Percentiles rank a stretch among this genome's conserved stretches.
These are phyloP conservation scores for Suillia variegata DNA, from an alignment of 2,888 invertebrate species.

Conservation along the genomic window DNA sequence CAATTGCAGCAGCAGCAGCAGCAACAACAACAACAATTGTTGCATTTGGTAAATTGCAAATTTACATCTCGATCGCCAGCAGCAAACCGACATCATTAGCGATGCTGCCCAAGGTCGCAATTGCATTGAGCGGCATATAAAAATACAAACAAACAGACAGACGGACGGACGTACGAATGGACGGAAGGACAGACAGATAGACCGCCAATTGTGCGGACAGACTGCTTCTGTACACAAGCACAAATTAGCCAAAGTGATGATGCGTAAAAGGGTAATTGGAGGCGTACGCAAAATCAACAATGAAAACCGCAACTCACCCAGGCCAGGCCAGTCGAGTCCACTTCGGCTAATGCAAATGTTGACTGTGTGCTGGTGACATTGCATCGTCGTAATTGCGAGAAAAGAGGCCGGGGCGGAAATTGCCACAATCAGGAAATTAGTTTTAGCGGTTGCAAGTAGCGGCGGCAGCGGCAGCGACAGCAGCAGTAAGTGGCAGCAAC, in stretches of 20 bases:
- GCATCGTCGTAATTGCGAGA: neutral
- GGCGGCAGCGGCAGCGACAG: neutral
- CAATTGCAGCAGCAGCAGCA: constrained; percentile 17
- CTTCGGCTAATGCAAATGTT: neutral
- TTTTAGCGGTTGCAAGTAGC: neutral
- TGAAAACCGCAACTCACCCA: neutral
- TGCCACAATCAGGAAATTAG: constrained; percentile 1
- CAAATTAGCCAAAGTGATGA: constrained; percentile 50
- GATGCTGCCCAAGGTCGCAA: neutral
- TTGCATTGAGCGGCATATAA: no score
- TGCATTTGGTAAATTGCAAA: constrained; percentile 40
- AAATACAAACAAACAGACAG: no score
- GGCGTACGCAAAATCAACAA: neutral
- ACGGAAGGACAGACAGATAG: no score
- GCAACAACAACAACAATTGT: no score
- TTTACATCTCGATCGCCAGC: constrained; percentile 46
- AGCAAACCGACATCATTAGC: neutral
- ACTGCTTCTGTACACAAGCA: constrained; percentile 22
- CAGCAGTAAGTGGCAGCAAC: no score
- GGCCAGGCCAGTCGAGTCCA: no score
- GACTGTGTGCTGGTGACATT: neutral
- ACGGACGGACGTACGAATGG: no score
- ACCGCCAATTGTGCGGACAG: no score
- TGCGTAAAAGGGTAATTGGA: constrained; percentile 39
- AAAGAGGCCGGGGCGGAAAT: neutral